A percentile compares a stretch with the other conserved stretches of the same genome.
phyloP scores from a whole-genome alignment of 1,140 invertebrate genomes.

The Oppia nitens region DNA sequence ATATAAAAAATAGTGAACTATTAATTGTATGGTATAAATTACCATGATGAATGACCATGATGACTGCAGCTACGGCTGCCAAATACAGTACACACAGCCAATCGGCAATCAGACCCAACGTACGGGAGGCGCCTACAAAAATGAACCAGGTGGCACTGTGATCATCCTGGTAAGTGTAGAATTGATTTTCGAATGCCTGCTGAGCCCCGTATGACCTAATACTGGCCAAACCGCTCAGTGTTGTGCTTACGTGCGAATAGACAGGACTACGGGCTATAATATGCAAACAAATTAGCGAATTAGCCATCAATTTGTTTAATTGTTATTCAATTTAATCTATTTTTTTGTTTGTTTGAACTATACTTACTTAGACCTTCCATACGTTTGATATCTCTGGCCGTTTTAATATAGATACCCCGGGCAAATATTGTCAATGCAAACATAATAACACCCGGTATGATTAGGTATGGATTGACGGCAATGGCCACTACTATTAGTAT shows the following conservation, averaged over 20 bases:
- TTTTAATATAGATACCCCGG: slow-evolving; percentile 55
- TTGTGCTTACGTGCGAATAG: slow-evolving; percentile 69
- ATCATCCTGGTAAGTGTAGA: slow-evolving; percentile 37
- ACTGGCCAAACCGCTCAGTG: slow-evolving; percentile 69
- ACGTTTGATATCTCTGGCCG: slow-evolving; percentile 69
- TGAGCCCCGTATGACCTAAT: slow-evolving; percentile 63
- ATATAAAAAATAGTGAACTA: too few species aligned
- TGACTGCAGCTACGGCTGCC: neutral
- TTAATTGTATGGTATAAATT: too few species aligned
- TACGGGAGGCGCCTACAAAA: slow-evolving; percentile 54
- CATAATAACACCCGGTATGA: slow-evolving; percentile 47
- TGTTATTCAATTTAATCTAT: neutral
- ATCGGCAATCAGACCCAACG: slow-evolving; percentile 67
- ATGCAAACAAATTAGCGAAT: neutral
- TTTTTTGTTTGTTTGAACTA: neutral
- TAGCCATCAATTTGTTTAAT: neutral
- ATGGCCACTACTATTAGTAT: slow-evolving; percentile 7
- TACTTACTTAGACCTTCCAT: slow-evolving; percentile 48
- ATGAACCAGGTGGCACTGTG: slow-evolving; percentile 53
- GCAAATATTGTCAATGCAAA: slow-evolving; percentile 22
- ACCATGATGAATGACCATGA: slow-evolving; percentile 8
- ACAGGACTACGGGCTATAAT: slow-evolving; percentile 41
- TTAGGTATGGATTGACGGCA: slow-evolving; percentile 29
- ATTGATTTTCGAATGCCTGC: slow-evolving; percentile 46
- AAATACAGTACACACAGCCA: slow-evolving; percentile 24